phyloP scores from a whole-genome alignment of 2,888 invertebrate genomes.

The Aethes cnicana region DNA sequence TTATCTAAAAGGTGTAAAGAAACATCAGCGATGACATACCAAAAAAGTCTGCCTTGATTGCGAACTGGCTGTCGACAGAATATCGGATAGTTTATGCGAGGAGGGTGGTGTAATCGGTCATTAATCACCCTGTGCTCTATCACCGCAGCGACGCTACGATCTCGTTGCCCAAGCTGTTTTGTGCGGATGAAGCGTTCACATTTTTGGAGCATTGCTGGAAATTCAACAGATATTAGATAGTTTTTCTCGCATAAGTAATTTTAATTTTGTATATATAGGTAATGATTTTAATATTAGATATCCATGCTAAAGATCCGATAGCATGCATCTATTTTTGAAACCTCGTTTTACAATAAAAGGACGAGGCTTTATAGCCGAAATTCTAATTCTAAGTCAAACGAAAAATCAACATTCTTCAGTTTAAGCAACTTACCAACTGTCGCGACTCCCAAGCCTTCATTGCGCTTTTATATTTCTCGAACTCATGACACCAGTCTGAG shows the following conservation, averaged over 20 bases:
- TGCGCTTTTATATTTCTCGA: constrained; percentile 86
- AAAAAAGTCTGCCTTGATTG: constrained; percentile 19
- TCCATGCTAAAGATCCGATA: too few relatives aligned
- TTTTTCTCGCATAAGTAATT: neutral
- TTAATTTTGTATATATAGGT: neutral
- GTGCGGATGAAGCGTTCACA: constrained; percentile 75
- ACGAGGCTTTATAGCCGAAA: too few relatives aligned
- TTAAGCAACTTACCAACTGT: constrained; percentile 83
- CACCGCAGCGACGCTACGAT: constrained; percentile 79
- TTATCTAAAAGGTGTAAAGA: neutral
- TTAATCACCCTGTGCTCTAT: constrained; percentile 75
- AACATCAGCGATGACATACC: constrained; percentile 4
- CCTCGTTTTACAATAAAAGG: too few relatives aligned
- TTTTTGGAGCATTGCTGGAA: constrained; percentile 80
- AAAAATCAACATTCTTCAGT: too few relatives aligned
- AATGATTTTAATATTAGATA: too few relatives aligned
- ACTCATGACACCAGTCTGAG: constrained; percentile 88
- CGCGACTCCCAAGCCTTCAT: constrained; percentile 85
- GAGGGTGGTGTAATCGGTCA: constrained; percentile 64
- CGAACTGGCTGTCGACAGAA: constrained; percentile 51
- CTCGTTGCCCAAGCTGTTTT: constrained; percentile 79
- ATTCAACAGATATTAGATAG: constrained; percentile 43
- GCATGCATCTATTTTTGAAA: too few relatives aligned
- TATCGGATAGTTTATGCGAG: constrained; percentile 70
- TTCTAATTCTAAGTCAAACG: too few relatives aligned